Conservation (phyloP, 2,113 vertebrate species). For the Sylvilagus bachmani region DNA sequence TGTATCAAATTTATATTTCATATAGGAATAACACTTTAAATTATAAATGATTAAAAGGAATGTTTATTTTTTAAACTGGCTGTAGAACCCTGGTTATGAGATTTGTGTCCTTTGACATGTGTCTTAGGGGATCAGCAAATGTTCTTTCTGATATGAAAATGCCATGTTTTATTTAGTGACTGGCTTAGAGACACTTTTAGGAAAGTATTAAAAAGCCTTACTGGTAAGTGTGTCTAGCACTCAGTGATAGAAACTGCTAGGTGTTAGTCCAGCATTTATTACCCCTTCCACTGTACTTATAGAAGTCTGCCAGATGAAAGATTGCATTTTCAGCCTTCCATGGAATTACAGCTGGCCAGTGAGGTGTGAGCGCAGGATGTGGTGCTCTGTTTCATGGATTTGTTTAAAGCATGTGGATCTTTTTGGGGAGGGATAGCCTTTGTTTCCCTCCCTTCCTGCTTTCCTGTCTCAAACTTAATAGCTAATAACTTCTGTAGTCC, state of each 20-base stretch:
- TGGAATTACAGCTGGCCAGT: not conserved
- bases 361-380: not conserved
- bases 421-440: not conserved
- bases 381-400: not conserved
- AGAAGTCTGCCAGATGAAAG: not conserved
- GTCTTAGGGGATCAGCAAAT: not conserved
- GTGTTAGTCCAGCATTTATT: not conserved
- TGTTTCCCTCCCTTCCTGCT: not conserved
- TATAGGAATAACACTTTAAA: slow-evolving; percentile 28
- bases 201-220: not conserved
- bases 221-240: not conserved
- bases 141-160: not conserved
- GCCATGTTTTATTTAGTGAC: not conserved
- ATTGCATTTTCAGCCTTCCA: not conserved
- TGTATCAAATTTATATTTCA: slow-evolving; percentile 46
- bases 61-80: slow-evolving; percentile 22
- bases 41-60: slow-evolving; percentile 12
- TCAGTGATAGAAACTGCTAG: slow-evolving; percentile 3
- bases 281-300: not conserved
- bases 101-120: slow-evolving; percentile 22
- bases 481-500: not conserved
- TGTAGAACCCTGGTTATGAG: not conserved
- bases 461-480: not conserved
- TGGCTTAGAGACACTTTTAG: slow-evolving; percentile 25
- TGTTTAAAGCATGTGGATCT: not conserved